Evolutionary conservation across 2,888 invertebrate genomes (phyloP).

Genomic region (Serrognathus titanus): DNA sequence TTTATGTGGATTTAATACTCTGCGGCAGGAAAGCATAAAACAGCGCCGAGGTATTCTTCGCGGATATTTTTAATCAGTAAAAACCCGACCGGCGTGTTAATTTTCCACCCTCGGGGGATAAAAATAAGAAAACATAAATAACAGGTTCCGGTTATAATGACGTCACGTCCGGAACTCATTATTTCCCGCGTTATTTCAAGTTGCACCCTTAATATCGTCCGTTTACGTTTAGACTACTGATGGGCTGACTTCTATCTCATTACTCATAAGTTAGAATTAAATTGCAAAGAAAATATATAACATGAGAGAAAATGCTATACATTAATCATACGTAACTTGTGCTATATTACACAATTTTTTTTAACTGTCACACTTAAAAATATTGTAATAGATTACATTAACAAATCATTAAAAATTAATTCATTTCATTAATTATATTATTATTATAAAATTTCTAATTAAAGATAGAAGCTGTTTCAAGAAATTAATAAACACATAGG

Average conservation of each 20-base stretch:
- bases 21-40: not conserved
- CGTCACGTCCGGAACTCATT: slow-evolving; percentile 53
- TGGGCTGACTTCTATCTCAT: slow-evolving; percentile 25
- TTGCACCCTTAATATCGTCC: slow-evolving; percentile 49
- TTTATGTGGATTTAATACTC: too few species aligned
- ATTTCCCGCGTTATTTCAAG: slow-evolving; percentile 50
- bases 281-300: not conserved
- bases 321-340: too few species aligned
- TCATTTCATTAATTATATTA: too few species aligned
- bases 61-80: slow-evolving; percentile 35
- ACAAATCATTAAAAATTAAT: too few species aligned
- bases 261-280: slow-evolving; percentile 18
- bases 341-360: too few species aligned
- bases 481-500: too few species aligned
- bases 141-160: slow-evolving; percentile 51
- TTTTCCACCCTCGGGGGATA: slow-evolving; percentile 45
- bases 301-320: too few species aligned
- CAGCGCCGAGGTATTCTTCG: slow-evolving; percentile 41
- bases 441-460: too few species aligned
- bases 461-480: too few species aligned
- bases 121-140: slow-evolving; percentile 51
- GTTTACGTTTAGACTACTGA: slow-evolving; percentile 45
- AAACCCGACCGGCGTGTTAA: slow-evolving; percentile 44
- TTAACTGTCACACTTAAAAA: too few species aligned
- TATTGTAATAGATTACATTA: too few species aligned